Evolutionary conservation across 2,113 vertebrate genomes (phyloP), one percentile per base, ranked within the genome.

Genomic region (Scartelaos histophorus): DNA sequence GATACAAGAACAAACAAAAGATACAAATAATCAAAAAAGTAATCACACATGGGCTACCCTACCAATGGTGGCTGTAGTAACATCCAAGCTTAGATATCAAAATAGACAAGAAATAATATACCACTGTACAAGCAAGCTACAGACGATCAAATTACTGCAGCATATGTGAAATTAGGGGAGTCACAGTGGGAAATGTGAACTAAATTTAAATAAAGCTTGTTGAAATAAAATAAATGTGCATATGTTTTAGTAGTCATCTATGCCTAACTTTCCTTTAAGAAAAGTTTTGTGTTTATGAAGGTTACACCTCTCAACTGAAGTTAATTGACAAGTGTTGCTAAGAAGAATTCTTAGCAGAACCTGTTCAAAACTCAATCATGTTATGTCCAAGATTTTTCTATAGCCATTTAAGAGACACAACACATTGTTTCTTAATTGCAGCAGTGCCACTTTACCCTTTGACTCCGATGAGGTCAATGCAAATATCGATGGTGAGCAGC

Each of bases 381-480:
- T n/a, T n/a, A n/a, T n/a, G n/a, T n/a, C n/a, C n/a, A n/a, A n/a
- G n/a, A n/a, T 38, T 38, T 38, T 5, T 38, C 35, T 38, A 1
- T 38, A 38, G 35, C 35, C 35, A 38, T 38, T 38, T 38, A 38
- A 9, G 3, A 38, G 35, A 38, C 35, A 35, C 34, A 47, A 12
- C 46, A 47, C 15, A 47, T 47, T 15, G 3, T 47, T 3, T 47
- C 6, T 13, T 47, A 47, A 35, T 6, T 47, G 19, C 6, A 49
- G 9, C 7, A n/a, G 43, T 13, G n/a, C 15, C 16, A 29, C 29
- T 29, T 88, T 81, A 99, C 97, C 97, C 96, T 85, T 98, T 98
- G 17, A 98, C 95, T 61, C 96, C 98, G 58, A 98, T 95, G 89
- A 99, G 95, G 83, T 99, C 98, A 46, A 99, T 98, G 85, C 95